Conservation (phyloP, 2,797 vertebrate genomes). For the Anabacerthia variegaticeps region DNA sequence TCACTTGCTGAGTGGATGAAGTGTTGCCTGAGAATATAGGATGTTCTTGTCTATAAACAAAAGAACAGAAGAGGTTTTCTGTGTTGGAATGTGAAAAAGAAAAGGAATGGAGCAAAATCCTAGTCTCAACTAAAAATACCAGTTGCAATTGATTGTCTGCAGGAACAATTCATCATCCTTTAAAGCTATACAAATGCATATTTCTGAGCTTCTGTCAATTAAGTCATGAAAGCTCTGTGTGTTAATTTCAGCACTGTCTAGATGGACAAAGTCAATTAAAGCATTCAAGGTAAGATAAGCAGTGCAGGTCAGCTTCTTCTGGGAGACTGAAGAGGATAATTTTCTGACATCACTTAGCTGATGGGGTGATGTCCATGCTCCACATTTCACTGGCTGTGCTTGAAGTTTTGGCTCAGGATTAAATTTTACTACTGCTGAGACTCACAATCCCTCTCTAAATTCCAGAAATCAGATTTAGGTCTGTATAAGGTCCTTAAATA, state of each 20-base stretch:
- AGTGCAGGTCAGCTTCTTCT: neutral
- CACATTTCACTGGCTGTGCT: neutral
- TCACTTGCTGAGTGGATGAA: neutral
- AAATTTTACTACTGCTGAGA: neutral
- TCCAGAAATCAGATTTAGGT: constrained; percentile 41
- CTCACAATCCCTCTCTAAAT: neutral
- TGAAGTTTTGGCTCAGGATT: neutral
- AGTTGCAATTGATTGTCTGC: neutral
- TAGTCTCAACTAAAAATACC: neutral
- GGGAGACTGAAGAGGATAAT: neutral
- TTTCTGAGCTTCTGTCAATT: neutral
- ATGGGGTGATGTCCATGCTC: neutral
- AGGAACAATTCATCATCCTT: neutral
- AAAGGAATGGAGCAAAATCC: neutral
- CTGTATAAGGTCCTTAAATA: constrained; percentile 15
- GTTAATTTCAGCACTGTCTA: neutral
- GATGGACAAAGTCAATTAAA: neutral
- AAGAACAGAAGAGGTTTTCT: neutral
- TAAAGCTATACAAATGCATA: neutral
- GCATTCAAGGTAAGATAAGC: neutral
- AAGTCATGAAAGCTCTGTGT: neutral
- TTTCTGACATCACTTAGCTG: neutral
- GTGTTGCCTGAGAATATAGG: neutral
- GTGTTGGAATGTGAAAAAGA: neutral
- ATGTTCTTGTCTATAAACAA: neutral